Evolutionary conservation across 1,140 invertebrate species (phyloP), one percentile per base, ranked within the genome.

Genomic region (Ceratina calcarata): DNA sequence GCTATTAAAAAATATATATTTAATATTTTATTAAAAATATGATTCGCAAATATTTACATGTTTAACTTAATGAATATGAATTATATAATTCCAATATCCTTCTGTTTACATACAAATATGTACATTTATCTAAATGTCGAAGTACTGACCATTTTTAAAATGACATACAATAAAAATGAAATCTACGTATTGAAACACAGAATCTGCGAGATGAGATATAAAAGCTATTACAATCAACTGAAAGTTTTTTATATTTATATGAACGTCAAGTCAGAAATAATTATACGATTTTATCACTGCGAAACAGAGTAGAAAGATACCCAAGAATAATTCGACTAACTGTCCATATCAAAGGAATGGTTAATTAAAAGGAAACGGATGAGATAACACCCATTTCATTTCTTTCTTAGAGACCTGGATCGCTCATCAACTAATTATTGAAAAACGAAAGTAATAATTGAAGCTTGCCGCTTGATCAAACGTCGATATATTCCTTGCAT

Each of bases 271-370:
- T 12, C 27, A 45, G 37, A n/a, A 53, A 24, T 62, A 78, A 62
- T 62, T 45, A 55, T 18, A 0, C 20, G 51, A 72, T 62, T 72
- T 72, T 49, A 57, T 45, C 37, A 12, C 6, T 15, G 10, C 6
- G 22, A 18, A 66, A 22, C 20, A 32, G 16, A 58, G 62, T 18
- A 8, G 10, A 79, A 15, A 79, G 15, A 74, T 18, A 32, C 32
- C 22, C 37, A 13, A n/a, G 62, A 74, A 74, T 58, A 79, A 74
- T 60, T 74, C 53, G 62, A 67, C 74, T 79, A 79, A 79, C 74
- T 67, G n/a, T 74, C 1, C n/a, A 7, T n/a, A 10, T 67, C 37
- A 74, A 74, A 74, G 70, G 60, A 61, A 45, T 20, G 49, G 10
- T 53, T 66, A 74, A 79, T 79, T 79, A 79, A 18, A 74, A 74